Base-by-base conservation (phyloP, 37 sponge, comb jelly and placozoan species). In the Lycopodina hypogea region DNA sequence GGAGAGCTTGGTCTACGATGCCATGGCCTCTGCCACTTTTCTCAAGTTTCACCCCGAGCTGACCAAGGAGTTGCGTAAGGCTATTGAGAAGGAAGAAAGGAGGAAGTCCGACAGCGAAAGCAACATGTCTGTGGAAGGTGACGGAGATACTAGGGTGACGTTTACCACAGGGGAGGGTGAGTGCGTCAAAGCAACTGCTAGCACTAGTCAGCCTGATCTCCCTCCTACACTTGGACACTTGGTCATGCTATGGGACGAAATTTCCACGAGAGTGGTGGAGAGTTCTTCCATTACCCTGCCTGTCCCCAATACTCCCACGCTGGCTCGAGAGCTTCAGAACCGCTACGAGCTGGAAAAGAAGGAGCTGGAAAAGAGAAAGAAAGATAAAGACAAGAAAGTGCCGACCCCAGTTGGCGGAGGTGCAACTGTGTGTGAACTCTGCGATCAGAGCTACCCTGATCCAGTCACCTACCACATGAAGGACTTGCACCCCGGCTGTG, bases 391-490 rank as follows among this genome's bases (percentile, higher is more conserved):
- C 78, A 89, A 90, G 69, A 80, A 87, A 61, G 65, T 55, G 3
- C 12, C 39, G 0, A 45, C 58, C 22, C 62, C 61, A 17, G 88
- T 75, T 32, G 88, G 74, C 1, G 87, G 79, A 42, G 87, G 90
- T 22, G 45, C 76, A 21, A 90, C 88, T 6, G 38, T 87, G 28
- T 97, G 99, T 75, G 99, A 97, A 73, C 83, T 97, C 55, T 97
- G 99, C 73, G 93, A 90, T 38, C 88, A 88, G 50, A 68, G 62
- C 50, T 93, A 88, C 69, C 83, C 89, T 17, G 85, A 88, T 67
- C 99, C 99, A 6, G 95, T 97, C 26, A 97, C 99, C 42, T 97
- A 95, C 64, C 99, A 97, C 89, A 97, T 97, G 99, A 89, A 90
- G 68, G 77, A 86, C 22, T 51, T 68, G 32, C 99, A 97, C 61